A percentile compares a stretch with the other conserved stretches of the same genome.
phyloP scores from a whole-genome alignment of 2,888 invertebrate species.

The Horisme vitalbata region DNA sequence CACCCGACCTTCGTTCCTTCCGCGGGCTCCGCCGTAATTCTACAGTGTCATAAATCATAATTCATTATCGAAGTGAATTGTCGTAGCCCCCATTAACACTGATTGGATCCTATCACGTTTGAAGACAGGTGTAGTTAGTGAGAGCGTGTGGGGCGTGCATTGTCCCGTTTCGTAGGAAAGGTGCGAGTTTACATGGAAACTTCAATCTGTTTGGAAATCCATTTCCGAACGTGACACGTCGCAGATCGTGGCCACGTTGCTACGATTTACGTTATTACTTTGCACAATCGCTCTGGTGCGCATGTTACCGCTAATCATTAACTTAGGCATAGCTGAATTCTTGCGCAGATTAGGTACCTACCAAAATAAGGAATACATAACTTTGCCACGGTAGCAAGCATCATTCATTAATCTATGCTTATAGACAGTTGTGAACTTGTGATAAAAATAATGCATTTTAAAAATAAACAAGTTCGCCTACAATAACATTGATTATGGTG shows the following conservation, averaged over 20 bases:
- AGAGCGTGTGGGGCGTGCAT: background rate
- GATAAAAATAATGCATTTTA: too few species aligned
- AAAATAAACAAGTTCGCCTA: too few species aligned
- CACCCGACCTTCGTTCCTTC: constrained; percentile 33
- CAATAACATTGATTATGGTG: background rate
- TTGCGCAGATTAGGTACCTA: background rate
- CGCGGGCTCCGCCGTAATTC: constrained; percentile 11
- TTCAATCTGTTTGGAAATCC: constrained; percentile 15
- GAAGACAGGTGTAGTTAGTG: background rate
- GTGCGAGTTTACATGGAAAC: constrained; percentile 10
- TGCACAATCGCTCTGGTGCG: background rate
- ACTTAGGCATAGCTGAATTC: constrained; percentile 2
- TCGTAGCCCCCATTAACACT: background rate
- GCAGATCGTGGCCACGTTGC: background rate
- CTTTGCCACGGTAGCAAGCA: too few species aligned
- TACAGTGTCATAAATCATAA: constrained; percentile 15
- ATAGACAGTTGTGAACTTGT: too few species aligned
- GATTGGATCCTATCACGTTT: background rate
- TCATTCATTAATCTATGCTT: too few species aligned
- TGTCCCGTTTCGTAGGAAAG: constrained; percentile 8
- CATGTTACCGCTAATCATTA: background rate
- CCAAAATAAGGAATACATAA: too few species aligned
- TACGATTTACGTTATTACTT: background rate
- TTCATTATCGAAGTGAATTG: constrained; percentile 4
- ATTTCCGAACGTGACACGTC: constrained; percentile 18